These are phyloP conservation scores for Augochlorella aurata DNA, from an alignment of 2,888 invertebrate species.

Conservation along the genomic window DNA sequence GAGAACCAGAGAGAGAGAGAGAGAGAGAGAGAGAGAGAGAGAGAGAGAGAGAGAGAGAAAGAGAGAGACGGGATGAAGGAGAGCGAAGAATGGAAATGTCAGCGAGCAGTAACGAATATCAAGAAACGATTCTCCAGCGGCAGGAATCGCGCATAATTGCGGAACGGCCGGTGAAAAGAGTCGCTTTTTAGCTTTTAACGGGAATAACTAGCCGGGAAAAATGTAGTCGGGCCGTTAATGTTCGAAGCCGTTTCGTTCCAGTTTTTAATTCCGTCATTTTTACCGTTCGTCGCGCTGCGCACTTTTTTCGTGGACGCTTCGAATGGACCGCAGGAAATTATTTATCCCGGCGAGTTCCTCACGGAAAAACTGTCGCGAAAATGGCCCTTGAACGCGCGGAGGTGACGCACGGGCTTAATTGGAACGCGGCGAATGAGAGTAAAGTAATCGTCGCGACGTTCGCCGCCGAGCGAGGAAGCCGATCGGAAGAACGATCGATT, in stretches of 20 bases:
- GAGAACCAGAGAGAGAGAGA: not conserved
- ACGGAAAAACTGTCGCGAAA: not conserved
- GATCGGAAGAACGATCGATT: no score
- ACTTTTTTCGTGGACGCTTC: not conserved
- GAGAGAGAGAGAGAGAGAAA: not conserved
- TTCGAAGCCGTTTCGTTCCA: not conserved
- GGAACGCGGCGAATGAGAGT: no score
- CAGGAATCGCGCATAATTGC: conserved; percentile 21
- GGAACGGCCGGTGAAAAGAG: conserved; percentile 2
- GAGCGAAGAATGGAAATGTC: conserved; percentile 1
- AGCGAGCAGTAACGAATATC: conserved; percentile 29
- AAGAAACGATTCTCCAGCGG: conserved; percentile 17
- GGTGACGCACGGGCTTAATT: not conserved
- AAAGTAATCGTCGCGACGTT: no score
- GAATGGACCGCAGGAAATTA: conserved; percentile 13
- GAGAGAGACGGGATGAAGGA: not conserved
- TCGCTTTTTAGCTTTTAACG: conserved; percentile 18
- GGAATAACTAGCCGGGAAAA: conserved; percentile 11
- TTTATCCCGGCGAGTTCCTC: not conserved
- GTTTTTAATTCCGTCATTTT: conserved; percentile 24
- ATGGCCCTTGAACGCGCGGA: not conserved
- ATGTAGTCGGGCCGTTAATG: conserved; percentile 10
- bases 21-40: not conserved
- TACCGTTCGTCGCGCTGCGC: not conserved
- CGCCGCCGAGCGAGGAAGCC: no score